Conservation (phyloP, 64 coral and sea anemone genomes). For the Actinia tenebrosa region DNA sequence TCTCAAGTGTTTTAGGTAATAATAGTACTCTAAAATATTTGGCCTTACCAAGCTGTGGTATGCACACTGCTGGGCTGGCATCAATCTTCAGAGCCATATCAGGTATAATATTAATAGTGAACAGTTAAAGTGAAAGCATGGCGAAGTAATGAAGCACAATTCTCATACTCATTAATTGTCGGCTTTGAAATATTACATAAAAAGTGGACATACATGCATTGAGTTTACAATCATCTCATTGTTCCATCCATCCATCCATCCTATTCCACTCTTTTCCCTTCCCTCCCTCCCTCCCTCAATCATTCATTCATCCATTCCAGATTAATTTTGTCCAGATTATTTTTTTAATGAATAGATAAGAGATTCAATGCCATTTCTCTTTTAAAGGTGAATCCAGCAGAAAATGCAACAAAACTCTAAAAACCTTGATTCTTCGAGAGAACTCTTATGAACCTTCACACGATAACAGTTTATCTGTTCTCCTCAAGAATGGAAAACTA, state of each 20-base stretch:
- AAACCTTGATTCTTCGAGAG: constrained; percentile 38
- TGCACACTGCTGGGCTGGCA: constrained; percentile 40
- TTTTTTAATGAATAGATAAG: not conserved
- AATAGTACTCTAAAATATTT: constrained; percentile 43
- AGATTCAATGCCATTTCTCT: not conserved
- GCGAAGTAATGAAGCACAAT: too few relatives aligned
- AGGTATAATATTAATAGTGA: constrained; percentile 3
- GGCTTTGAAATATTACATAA: too few relatives aligned
- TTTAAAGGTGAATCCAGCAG: constrained; percentile 28
- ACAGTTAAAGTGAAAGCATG: too few relatives aligned
- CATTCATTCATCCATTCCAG: not conserved
- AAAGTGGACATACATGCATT: too few relatives aligned
- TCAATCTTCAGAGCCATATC: constrained; percentile 35
- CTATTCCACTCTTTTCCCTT: too few relatives aligned
- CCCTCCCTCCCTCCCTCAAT: not conserved
- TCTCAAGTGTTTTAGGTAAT: constrained; percentile 26
- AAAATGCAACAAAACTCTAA: constrained; percentile 38
- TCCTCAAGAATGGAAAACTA: constrained; percentile 31
- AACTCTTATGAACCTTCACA: constrained; percentile 42
- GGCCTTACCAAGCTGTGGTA: constrained; percentile 43
- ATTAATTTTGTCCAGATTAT: too few relatives aligned
- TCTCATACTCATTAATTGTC: too few relatives aligned
- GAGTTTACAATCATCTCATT: not conserved
- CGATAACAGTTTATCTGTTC: constrained; percentile 38
- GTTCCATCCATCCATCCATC: not conserved